Evolutionary conservation across 2,113 vertebrate species (phyloP).

Genomic region (Chrysochloris asiatica): DNA sequence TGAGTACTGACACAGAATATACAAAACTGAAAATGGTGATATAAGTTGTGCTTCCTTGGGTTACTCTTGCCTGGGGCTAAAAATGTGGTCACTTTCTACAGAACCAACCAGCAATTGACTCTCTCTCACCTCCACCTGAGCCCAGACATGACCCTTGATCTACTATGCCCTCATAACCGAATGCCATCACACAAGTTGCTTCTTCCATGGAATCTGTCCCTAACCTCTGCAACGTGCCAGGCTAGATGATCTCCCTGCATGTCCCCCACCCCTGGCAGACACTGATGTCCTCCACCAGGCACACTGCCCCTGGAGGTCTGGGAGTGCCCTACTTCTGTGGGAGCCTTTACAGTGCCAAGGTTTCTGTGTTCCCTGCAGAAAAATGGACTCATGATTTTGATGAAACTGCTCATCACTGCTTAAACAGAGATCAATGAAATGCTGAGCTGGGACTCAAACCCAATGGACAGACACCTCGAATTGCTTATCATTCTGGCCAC

Average conservation of each 20-base stretch:
- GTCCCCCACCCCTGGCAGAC: neutral
- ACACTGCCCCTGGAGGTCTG: neutral
- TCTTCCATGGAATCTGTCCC: neutral
- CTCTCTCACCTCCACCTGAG: neutral
- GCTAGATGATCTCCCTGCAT: neutral
- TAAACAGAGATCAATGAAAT: neutral
- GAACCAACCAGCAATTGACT: neutral
- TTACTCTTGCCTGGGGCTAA: neutral
- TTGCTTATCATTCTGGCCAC: neutral
- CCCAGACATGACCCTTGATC: neutral
- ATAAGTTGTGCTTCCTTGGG: neutral
- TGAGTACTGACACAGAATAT: neutral
- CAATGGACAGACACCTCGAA: neutral
- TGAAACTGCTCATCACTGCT: neutral
- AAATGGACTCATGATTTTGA: neutral
- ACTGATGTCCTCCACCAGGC: accelerated
- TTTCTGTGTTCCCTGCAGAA: neutral
- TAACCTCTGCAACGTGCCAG: neutral
- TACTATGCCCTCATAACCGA: neutral
- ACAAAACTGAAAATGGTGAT: neutral
- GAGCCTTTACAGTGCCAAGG: accelerated
- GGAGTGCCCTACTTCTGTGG: neutral
- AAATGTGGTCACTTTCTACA: neutral
- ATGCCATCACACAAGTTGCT: neutral
- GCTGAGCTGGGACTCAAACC: neutral